Evolutionary conservation across 2,888 invertebrate species (phyloP), one percentile per base, ranked within the genome.

Genomic region (Emesis furor): DNA sequence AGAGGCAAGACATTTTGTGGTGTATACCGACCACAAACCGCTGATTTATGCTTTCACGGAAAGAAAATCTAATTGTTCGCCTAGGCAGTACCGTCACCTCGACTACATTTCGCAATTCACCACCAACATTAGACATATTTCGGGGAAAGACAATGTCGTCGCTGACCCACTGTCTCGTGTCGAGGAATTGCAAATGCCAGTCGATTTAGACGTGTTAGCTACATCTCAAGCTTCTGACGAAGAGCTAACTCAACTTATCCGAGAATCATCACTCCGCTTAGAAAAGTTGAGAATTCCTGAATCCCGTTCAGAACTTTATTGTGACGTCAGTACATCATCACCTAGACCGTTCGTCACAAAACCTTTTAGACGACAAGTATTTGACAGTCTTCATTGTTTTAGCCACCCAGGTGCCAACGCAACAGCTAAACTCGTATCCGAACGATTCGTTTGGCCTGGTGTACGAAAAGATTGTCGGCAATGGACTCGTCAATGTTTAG

Each of bases 41-140:
- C 42, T 42, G 10, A 42, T 10, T 42, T 42, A 42, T 10, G 42
- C 42, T 42, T 42, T 42, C 42, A 42, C 10, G 1, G 42, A 8
- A 42, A 42, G 42, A 10, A 42, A 42, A 10, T 1, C 10, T 42
- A 42, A 42, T 10, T 42, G 42, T 42, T 42, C 42, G 42, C 42
- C 42, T 10, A 10, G 42, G 10, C 93, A 94, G 78, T 84, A 89
- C n/a, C 76, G 92, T 2, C 91, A 94, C 3, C 85, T 95, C 0
- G 91, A 91, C 71, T 92, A 86, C 30, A 92, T 94, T 32, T 73
- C 89, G 0, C 92, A 94, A 78, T 94, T 94, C 81, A 90, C 92
- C 0, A 93, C 91, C 0, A 90, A 92, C 75, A 92, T 94, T 5
- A 82, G 85, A 4, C 89, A 93, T 78, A 88, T 94, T 3, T 69